Conservation (phyloP, 2,113 vertebrate genomes). For the Piliocolobus tephrosceles region DNA sequence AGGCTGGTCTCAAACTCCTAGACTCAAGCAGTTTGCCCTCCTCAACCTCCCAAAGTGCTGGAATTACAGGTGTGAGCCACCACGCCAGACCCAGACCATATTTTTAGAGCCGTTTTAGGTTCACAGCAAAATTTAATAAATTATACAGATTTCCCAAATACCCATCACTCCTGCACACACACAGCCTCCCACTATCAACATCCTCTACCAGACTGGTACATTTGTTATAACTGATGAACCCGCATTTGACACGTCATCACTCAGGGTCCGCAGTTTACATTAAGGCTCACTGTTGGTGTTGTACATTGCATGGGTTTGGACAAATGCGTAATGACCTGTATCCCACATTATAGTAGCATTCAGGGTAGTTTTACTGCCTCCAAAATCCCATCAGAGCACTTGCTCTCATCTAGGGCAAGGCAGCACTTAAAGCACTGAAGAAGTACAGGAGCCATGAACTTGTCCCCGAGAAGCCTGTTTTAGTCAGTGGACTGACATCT, state of each 20-base stretch:
- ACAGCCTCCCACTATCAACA: background rate
- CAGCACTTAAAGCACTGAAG: background rate
- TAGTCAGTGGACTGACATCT: background rate
- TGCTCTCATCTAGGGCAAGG: background rate
- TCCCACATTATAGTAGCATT: background rate
- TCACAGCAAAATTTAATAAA: background rate
- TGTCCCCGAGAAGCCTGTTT: background rate
- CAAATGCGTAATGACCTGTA: background rate
- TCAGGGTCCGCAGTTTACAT: background rate
- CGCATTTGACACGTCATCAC: background rate
- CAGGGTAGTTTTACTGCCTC: background rate
- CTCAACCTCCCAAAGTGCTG: no score
- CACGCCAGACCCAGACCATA: no score
- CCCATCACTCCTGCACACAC: rapidly evolving
- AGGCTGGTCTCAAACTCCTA: no score
- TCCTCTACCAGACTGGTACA: background rate
- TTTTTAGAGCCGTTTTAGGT: background rate
- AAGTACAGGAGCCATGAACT: background rate
- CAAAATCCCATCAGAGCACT: background rate
- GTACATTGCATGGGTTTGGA: background rate
- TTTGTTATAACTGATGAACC: background rate
- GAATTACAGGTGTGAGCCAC: no score
- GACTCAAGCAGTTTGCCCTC: no score
- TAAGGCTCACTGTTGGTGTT: background rate
- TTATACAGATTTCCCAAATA: background rate